Evolutionary conservation across 1,140 invertebrate genomes (phyloP).

Genomic region (Drosophila kepulauana): DNA sequence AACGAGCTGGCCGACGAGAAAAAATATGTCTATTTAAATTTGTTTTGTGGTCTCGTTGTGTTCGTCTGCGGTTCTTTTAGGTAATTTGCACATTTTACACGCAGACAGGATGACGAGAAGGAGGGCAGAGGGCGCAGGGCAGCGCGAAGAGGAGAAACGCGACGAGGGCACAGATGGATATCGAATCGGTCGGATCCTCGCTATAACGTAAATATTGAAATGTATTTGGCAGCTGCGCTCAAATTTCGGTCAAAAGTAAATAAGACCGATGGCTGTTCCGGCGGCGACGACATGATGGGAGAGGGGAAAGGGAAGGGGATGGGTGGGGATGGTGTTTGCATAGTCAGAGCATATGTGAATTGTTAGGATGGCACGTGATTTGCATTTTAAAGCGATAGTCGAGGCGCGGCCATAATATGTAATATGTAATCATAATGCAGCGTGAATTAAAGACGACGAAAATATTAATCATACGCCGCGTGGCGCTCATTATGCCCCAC

Average conservation of each 20-base stretch:
- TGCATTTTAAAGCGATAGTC: constrained; percentile 74
- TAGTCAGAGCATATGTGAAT: constrained; percentile 50
- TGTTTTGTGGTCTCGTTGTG: constrained; percentile 83
- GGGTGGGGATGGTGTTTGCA: not conserved
- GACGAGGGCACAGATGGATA: constrained; percentile 43
- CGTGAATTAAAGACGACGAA: constrained; percentile 70
- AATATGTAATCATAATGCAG: constrained; percentile 79
- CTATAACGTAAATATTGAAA: constrained; percentile 83
- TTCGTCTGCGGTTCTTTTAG: constrained; percentile 83
- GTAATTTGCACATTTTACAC: constrained; percentile 83
- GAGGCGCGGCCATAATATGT: constrained; percentile 54
- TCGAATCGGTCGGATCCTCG: constrained; percentile 47
- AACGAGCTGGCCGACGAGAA: constrained; percentile 52
- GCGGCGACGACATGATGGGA: constrained; percentile 14
- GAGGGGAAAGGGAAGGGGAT: not conserved
- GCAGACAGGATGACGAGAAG: constrained; percentile 59
- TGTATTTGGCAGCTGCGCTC: constrained; percentile 81
- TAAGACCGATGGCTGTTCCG: constrained; percentile 52
- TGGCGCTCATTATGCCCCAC: constrained; percentile 80
- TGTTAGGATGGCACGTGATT: constrained; percentile 67
- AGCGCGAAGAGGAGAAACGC: not conserved
- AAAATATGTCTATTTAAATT: constrained; percentile 84
- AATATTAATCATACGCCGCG: constrained; percentile 83
- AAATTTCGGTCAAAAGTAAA: constrained; percentile 75
- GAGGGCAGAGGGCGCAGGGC: not conserved